A percentile compares a stretch with the other conserved stretches of the same genome.
Conservation (phyloP, 2,888 invertebrate species). For the Gymnoscelis rufifasciata region DNA sequence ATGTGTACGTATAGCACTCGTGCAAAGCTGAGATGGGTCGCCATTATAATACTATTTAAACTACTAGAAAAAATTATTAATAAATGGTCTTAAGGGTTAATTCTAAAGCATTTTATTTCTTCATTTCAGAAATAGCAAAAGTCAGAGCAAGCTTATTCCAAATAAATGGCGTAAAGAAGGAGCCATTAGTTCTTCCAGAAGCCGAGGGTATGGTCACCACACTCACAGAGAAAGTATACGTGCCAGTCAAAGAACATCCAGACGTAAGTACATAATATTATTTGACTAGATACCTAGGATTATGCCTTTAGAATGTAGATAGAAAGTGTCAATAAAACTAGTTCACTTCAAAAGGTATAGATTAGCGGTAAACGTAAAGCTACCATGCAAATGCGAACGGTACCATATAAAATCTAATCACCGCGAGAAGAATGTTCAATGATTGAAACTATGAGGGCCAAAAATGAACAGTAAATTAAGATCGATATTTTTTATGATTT, state of each 20-base stretch:
- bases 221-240: conserved; percentile 99
- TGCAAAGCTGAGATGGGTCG: too few relatives aligned
- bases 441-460: background rate
- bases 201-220: conserved; percentile 93
- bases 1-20: too few relatives aligned
- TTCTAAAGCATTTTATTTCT: conserved; percentile 36
- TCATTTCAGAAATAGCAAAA: conserved; percentile 96
- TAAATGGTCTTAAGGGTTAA: too few relatives aligned
- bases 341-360: conserved; percentile 3
- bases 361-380: background rate
- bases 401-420: conserved; percentile 1
- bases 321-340: conserved; percentile 3
- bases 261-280: conserved; percentile 88
- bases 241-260: conserved; percentile 99
- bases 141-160: conserved; percentile 98
- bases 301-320: background rate
- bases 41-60: too few relatives aligned
- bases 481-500: too few relatives aligned
- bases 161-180: conserved; percentile 98
- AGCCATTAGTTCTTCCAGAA: conserved; percentile 94
- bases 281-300: background rate
- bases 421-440: background rate
- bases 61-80: too few relatives aligned
- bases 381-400: background rate
- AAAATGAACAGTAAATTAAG: too few relatives aligned